Evolutionary conservation across 2,797 vertebrate species (phyloP).

Genomic region (Cossypha dichroa): DNA sequence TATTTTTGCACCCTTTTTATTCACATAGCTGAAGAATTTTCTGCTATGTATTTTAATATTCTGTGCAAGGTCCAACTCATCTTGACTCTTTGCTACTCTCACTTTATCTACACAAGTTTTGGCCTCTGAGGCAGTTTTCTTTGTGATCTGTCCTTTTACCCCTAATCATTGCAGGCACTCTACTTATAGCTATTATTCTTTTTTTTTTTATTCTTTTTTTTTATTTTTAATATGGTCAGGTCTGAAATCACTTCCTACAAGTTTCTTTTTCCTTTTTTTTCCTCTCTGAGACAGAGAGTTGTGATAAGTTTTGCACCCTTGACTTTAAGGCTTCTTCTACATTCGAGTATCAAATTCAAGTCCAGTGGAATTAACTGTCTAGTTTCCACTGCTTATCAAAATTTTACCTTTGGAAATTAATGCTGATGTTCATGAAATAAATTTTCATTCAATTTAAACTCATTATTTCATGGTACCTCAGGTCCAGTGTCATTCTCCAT

Average conservation of each 20-base stretch:
- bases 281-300: neutral
- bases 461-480: neutral
- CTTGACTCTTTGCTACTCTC: conserved; percentile 39
- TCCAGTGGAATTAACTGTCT: neutral
- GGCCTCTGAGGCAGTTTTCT: conserved; percentile 4
- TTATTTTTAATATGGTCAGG: neutral
- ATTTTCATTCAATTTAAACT: neutral
- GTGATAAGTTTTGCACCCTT: neutral
- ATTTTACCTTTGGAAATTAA: neutral
- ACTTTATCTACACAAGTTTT: conserved; percentile 30
- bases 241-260: conserved; percentile 4
- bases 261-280: neutral
- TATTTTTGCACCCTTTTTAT: neutral
- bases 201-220: neutral
- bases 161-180: neutral
- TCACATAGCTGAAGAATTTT: neutral
- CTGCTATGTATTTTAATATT: conserved; percentile 34
- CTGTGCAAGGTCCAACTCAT: conserved; percentile 22
- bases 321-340: neutral
- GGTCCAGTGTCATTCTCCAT: neutral
- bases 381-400: neutral
- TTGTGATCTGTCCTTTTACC: conserved; percentile 9
- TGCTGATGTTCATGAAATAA: neutral
- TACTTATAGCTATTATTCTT: conserved; percentile 20
- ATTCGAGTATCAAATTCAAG: neutral